Evolutionary conservation across 2,888 invertebrate genomes (phyloP), one percentile per base, ranked within the genome.

Genomic region (Lepidonotus clava): DNA sequence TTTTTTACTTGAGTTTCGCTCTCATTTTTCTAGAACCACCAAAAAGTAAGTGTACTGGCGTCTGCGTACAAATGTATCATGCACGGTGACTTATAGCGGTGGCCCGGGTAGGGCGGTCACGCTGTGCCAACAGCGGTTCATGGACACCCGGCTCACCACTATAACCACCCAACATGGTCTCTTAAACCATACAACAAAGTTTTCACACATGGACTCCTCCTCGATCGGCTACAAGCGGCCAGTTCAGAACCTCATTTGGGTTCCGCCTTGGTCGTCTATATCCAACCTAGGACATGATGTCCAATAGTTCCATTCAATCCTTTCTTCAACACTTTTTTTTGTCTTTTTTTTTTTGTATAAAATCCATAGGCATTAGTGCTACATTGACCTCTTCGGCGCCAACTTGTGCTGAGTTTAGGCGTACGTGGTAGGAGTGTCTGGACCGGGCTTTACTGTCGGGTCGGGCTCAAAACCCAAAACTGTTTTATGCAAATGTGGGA

Each of bases 41-140:
- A 18, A 24, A 8, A 66, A 24, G 32, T 18, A 21, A 21, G 6
- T 66, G 24, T 28, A 66, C n/a, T 46, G 14, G 38, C 36, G n/a
- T 71, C 71, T 71, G 71, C 41, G 46, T 80, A 80, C 28, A 46
- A 80, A 18, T 40, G 40, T n/a, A 41, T 77, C 46, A 41, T 80
- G 80, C 80, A 80, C 80, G 46, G 80, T 80, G 80, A 80, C 24
- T 80, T 41, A 46, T 28, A 18, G 76, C 28, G 28, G 51, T 46
- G 41, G 46, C 41, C 18, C 24, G 80, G 46, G 24, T n/a, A 32
- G 8, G 14, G 40, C 46, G 46, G 80, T 80, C 80, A 41, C 32
- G 80, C 51, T 80, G 80, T 14, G 28, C 28, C 21, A 21, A 11
- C 80, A 80, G 51, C 80, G 32, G 8, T 80, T 41, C 80, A 80